Conservation (phyloP, 2,797 vertebrate genomes). For the Phrynocephalus forsythii region DNA sequence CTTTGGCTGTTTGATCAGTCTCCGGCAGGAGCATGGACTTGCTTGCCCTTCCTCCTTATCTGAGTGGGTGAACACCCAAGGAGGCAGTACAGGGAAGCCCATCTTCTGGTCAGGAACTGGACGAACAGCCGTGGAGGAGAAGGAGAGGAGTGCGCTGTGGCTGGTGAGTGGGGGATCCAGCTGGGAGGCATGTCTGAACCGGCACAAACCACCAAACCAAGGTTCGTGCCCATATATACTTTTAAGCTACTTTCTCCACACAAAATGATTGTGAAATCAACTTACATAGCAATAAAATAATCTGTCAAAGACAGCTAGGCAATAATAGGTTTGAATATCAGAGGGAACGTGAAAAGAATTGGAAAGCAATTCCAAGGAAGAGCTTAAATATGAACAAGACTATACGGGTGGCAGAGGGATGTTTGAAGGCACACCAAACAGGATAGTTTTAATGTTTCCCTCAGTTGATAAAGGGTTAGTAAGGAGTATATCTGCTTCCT, state of each 20-base stretch:
- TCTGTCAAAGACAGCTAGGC: not conserved
- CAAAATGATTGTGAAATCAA: not conserved
- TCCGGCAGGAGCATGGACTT: too few species aligned
- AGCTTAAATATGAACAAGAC: not conserved
- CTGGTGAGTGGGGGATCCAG: too few species aligned
- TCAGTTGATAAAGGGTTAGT: not conserved
- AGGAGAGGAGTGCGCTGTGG: too few species aligned
- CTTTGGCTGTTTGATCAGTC: too few species aligned
- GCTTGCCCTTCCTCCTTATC: too few species aligned
- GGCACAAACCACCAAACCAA: too few species aligned
- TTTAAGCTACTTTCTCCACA: not conserved
- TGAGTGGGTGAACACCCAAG: too few species aligned
- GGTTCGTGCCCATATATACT: not conserved
- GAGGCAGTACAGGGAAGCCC: too few species aligned
- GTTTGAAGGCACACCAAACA: not conserved
- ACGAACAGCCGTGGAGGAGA: too few species aligned
- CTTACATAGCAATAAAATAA: not conserved
- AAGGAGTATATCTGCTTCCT: not conserved
- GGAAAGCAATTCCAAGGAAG: too few species aligned
- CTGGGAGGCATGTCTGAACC: too few species aligned
- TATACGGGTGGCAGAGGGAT: not conserved
- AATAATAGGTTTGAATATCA: not conserved
- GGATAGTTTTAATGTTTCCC: not conserved
- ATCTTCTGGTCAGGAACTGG: too few species aligned
- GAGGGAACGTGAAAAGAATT: not conserved